Evolutionary conservation across 2,113 vertebrate species (phyloP).

Genomic region (Pterophyllum scalare): DNA sequence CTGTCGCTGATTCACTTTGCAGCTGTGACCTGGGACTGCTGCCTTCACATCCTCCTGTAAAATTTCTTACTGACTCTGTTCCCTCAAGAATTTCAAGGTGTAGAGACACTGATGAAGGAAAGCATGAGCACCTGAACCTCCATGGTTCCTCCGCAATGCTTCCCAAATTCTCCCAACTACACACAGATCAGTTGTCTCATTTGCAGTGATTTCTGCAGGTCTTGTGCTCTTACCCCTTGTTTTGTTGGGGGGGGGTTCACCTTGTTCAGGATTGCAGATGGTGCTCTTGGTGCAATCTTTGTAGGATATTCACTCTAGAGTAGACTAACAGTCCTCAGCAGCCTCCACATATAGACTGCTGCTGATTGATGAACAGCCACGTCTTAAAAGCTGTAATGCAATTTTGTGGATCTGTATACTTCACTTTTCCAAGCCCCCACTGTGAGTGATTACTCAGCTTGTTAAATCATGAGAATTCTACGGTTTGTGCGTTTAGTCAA

Average conservation of each 20-base stretch:
- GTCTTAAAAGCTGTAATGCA: not conserved
- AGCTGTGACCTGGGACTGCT: not conserved
- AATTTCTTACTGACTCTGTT: not conserved
- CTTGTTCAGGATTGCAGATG: not conserved
- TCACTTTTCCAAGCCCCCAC: not conserved
- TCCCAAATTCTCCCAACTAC: not conserved
- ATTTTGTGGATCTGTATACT: not conserved
- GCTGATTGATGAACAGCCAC: accelerated
- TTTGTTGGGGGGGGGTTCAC: not conserved
- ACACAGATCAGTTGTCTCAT: not conserved
- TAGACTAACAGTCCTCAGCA: accelerated
- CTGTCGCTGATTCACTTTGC: not conserved
- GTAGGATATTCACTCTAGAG: not conserved
- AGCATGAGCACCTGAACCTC: not conserved
- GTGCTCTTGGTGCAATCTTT: not conserved
- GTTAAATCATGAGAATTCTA: not conserved
- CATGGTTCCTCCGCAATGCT: not conserved
- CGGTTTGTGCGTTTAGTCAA: not conserved
- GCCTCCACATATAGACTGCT: not conserved
- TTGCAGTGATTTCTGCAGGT: not conserved
- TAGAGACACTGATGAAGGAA: not conserved
- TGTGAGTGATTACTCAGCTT: accelerated
- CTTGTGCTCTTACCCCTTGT: not conserved
- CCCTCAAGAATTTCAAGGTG: not conserved
- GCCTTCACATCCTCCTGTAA: not conserved